Evolutionary conservation across 2,113 vertebrate genomes (phyloP), one percentile per base, ranked within the genome.

Genomic region (Cyprinodon brontotheroides): DNA sequence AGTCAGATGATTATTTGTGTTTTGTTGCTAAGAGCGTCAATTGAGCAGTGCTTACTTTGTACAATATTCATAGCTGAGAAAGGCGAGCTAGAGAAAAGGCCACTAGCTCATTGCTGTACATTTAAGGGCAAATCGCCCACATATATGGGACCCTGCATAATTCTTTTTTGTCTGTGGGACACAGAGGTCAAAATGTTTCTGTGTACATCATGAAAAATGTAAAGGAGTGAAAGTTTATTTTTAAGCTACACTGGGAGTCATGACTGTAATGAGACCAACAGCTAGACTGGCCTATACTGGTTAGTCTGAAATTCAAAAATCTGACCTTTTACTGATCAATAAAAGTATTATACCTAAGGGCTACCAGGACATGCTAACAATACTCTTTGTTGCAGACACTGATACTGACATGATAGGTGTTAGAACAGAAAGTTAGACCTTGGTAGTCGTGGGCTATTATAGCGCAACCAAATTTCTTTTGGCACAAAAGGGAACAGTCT

Each of bases 71-170:
- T 83, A 89, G 87, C 77, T 47, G 8, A 89, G 71, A 80, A 86
- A 85, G 85, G 79, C 38, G 68, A 75, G 74, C 71, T 75, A 11
- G 77, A 43, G 86, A 81, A 91, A 92, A 92, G 83, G 87, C 87
- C 89, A 90, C 81, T 78, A 80, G 89, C 78, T 92, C 83, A 79
- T 22, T 81, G 86, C 74, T 88, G 89, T 88, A 86, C 82, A 82
- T 89, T 89, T 85, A 93, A 92, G 85, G 91, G 82, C 86, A 93
- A 82, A 74, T 89, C 83, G 87, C 90, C 89, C 89, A 89, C 87
- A 89, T 89, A 85, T 86, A 89, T 90, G 87, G 84, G 86, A 86
- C 41, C 17, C 50, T 10, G 47, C 39, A 22, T 84, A 85, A 80
- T 84, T 61, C 70, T 61, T 40, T 82, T 83, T 77, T 85, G 76